Evolutionary conservation across 2,113 vertebrate species (phyloP), one percentile per base, ranked within the genome.

Genomic region (Gymnarchus niloticus): DNA sequence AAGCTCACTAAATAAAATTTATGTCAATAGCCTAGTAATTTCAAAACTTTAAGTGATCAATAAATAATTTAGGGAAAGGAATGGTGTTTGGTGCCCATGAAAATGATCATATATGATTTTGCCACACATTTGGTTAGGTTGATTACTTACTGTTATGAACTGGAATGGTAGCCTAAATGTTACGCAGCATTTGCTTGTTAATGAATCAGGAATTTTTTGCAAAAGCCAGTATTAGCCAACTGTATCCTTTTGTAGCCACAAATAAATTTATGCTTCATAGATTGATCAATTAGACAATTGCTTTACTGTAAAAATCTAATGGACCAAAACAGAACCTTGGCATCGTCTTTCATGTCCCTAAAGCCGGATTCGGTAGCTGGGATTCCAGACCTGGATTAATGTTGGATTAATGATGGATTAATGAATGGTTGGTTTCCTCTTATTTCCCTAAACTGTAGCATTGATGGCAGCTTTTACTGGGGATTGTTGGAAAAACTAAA

Each of bases 261-360:
- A 81, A 81, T 81, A 51, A 44, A 51, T 81, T 81, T 49, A 81
- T 81, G 25, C 48, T 81, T 73, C 65, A 73, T 73, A 33, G 37
- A 69, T 14, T 41, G 14, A 41, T 69, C 65, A 69, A 69, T n/a
- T n/a, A n/a, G n/a, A 69, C 33, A 37, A 10, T 69, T 14, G 41
- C 65, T 69, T 69, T 41, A 6, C 65, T 19, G 41, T 37, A 69
- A 69, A 69, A 69, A 28, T 69, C 10, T 69, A 37, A 69, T 37
- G 61, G 37, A 17, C 61, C 61, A 69, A 69, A 69, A 69, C 28
- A 37, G 61, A 33, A 69, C 28, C 28, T 69, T 69, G 28, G 61
- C 19, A 6, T 69, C 61, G 1, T 65, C 59, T 65, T 0, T 33
- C 25, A 65, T 33, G 28, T 33, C 33, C 59, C 25, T 65, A 28